Evolutionary conservation across 2,113 vertebrate species (phyloP), one percentile per base, ranked within the genome.

Genomic region (Takifugu flavidus): DNA sequence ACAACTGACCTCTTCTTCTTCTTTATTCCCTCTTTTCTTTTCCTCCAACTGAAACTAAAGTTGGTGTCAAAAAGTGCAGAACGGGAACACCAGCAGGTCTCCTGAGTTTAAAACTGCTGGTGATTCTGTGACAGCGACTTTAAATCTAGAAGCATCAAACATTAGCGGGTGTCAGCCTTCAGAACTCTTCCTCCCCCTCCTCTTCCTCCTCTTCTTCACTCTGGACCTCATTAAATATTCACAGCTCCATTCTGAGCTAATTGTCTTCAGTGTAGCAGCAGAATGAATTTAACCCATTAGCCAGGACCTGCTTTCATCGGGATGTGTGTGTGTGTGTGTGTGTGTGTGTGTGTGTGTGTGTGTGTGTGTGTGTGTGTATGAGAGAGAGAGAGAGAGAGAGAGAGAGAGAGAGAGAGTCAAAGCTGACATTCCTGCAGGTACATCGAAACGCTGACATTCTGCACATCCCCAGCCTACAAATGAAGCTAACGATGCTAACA

Each of bases 241-340:
- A 92, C 70, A 10, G 81, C 80, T 87, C 87, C 86, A 90, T 90
- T 89, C 83, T 69, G 62, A 46, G 72, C 85, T 90, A 90, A 92
- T 92, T 91, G 89, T 91, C 86, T 78, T 85, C 87, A 83, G 83
- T 84, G 85, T 89, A 82, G 86, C 84, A 80, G 70, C 43, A 80
- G 85, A 91, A 90, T 89, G 77, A 89, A 86, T 89, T 89, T 89
- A 90, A 89, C 86, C 89, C 90, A 91, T 91, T 90, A 90, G 82
- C 66, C 51, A 20, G 63, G 56, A 82, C 39, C 77, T 7, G 76
- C 85, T 85, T 82, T 79, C 67, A 67, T 45, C 67, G 67, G 68
- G 71, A 79, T 79, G 65, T 77, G 75, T 61, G 64, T 74, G 54
- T 68, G 60, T 65, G 43, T n/a, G 44, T 53, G 29, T 42, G 26